Evolutionary conservation across 2,888 invertebrate genomes (phyloP), one percentile per base, ranked within the genome.

Genomic region (Drosophila dives): DNA sequence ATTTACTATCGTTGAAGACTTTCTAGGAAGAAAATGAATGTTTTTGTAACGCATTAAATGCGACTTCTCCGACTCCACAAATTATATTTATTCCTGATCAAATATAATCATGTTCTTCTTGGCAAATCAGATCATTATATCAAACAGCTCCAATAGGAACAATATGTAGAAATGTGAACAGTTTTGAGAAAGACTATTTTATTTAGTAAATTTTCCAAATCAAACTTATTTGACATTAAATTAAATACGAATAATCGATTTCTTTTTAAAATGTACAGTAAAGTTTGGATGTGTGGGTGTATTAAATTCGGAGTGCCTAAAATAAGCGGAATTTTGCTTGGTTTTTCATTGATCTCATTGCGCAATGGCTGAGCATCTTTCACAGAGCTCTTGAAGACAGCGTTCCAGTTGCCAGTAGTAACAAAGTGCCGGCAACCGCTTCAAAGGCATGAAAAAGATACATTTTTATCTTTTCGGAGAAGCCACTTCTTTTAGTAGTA

Each of bases 381-480:
- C 38, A 55, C 5, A 58, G 32, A 38, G 48, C 8, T 59, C 26
- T 49, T 34, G 12, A 11, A 23, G 53, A 29, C 6, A 6, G 29
- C 36, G 49, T 34, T 65, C n/a, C 36, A 34, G 40, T 67, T 65
- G 51, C 29, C 42, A 50, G 64, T 36, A 17, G 23, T 50, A 67
- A 26, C 26, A 34, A 66, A 65, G 32, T 64, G 53, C 36, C 45
- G 20, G n/a, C 63, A 42, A 68, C 69, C 20, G 45, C 45, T 68
- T 68, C 51, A 58, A 68, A 68, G 45, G 45, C 23, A 38, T 45
- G 42, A 26, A 69, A 17, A 40, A 53, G 20, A 63, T 38, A 64
- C n/a, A 15, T 38, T 65, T 75, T 75, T 77, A 75, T 75, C 48
- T 67, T 20, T 75, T 75, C 75, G 62, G n/a, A 60, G 75, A 75